Percentiles rank a stretch among this genome's conserved stretches.
Conservation (phyloP, 1,140 invertebrate genomes). For the Aphaenogaster ashmeadi region DNA sequence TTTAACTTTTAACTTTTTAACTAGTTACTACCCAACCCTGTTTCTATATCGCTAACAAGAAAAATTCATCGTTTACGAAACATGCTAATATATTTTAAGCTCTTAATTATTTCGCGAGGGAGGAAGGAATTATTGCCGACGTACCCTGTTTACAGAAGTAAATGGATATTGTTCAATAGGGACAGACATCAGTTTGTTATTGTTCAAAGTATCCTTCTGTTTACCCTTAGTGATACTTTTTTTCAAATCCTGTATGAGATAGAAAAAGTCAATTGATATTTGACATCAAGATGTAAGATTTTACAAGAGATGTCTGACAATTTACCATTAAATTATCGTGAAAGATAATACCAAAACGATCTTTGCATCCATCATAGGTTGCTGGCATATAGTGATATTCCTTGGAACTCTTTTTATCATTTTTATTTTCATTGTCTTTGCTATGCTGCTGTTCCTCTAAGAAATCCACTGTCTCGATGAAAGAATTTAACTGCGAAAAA, state of each 20-base stretch:
- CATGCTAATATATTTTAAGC: neutral
- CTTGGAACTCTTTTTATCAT: conserved; percentile 65
- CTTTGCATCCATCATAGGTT: conserved; percentile 80
- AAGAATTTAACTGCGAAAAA: conserved; percentile 69
- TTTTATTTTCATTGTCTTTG: conserved; percentile 58
- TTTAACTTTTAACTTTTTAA: too few species aligned
- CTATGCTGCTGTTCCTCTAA: conserved; percentile 44
- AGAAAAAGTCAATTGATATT: conserved; percentile 21
- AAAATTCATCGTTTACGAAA: conserved; percentile 20
- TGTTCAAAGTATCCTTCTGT: neutral
- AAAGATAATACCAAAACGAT: conserved; percentile 84
- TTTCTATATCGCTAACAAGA: neutral
- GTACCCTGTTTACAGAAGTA: conserved; percentile 81
- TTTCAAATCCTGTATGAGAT: conserved; percentile 12
- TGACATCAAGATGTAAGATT: neutral
- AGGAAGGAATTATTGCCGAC: conserved; percentile 40
- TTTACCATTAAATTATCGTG: conserved; percentile 80
- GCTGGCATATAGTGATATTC: conserved; percentile 81
- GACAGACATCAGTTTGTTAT: conserved; percentile 62
- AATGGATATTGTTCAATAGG: conserved; percentile 84
- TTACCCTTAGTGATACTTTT: neutral
- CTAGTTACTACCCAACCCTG: too few species aligned
- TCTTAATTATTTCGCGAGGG: neutral
- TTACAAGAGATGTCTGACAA: conserved; percentile 33
- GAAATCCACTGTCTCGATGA: conserved; percentile 74